Base-by-base conservation (phyloP, 2,888 invertebrate genomes). In the Beris chalybata region DNA sequence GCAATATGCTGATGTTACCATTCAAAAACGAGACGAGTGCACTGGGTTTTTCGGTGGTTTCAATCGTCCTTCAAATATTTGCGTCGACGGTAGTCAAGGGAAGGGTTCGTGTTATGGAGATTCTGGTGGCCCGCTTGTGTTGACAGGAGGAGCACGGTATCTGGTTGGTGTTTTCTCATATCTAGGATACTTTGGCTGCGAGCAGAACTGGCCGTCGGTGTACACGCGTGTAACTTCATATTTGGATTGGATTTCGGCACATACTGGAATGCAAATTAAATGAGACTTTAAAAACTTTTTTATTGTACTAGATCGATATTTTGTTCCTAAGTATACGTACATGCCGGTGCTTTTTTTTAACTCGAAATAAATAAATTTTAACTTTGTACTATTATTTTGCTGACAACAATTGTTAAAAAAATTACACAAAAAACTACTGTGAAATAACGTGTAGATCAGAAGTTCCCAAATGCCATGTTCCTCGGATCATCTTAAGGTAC, bases 161-260 rank as follows among this genome's bases (percentile, higher is more conserved):
- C 38, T 55, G 6, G 13, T 48, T 4, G 68, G 68, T 11, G 13
- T 68, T 44, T 47, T 57, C 15, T 61, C 68, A 13, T 68, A 61
- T 43, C 65, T 43, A 4, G 50, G 56, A 13, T 29, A 12, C 0
- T 15, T 29, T n/a, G 68, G 68, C 6, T 68, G 68, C 45, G 61
- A 68, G 29, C 29, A 43, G 29, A 65, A 65, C 0, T 65, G 48
- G 13, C 68, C 68, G 12, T 55, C 55, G 13, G 68, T 53, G 4
- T 68, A 56, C 38, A 68, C 68, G 2, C 53, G 57, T 6, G 65
- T 68, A 5, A 63, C 65, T 32, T 61, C 68, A 5, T 63, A 61
- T 52, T 53, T 68, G 31, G 65, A 68, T 31, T 68, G 68, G 68
- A 68, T 68, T 50, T 30, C 48, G 9, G 31, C 48, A 7, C 47